These are phyloP conservation scores for Tipula vernalis DNA, from an alignment of 2,888 invertebrate genomes.

Conservation along the genomic window DNA sequence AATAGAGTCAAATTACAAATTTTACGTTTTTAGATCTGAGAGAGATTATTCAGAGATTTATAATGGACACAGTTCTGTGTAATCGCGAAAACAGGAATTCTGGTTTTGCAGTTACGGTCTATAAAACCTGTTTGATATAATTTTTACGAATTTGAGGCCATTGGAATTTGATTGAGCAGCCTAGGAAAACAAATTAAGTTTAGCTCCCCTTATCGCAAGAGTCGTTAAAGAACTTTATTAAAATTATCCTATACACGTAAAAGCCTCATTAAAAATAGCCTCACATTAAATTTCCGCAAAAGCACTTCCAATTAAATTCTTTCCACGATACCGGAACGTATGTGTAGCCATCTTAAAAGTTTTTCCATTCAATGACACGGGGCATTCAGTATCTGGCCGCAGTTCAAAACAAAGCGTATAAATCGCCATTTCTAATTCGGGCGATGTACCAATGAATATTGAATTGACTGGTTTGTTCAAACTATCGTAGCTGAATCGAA, in stretches of 20 bases:
- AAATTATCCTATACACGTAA: not conserved
- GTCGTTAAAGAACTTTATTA: not conserved
- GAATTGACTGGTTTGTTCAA: slow-evolving; percentile 64
- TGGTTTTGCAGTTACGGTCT: too few relatives aligned
- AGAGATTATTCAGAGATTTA: too few relatives aligned
- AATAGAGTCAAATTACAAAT: too few relatives aligned
- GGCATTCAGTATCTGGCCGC: slow-evolving; percentile 60
- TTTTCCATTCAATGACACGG: slow-evolving; percentile 56
- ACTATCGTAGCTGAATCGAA: slow-evolving; percentile 57
- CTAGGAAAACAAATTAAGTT: too few relatives aligned
- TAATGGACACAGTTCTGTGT: too few relatives aligned
- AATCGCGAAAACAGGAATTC: too few relatives aligned
- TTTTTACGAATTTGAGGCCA: too few relatives aligned
- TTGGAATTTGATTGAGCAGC: too few relatives aligned
- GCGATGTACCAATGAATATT: slow-evolving; percentile 75
- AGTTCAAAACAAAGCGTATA: slow-evolving; percentile 78
- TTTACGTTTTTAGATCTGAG: too few relatives aligned
- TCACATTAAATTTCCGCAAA: slow-evolving; percentile 57
- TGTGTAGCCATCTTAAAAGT: slow-evolving; percentile 62
- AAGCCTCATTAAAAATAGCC: not conserved
- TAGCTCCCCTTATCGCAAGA: not conserved
- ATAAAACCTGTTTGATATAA: too few relatives aligned
- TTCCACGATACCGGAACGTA: slow-evolving; percentile 60
- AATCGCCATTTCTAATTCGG: slow-evolving; percentile 81
- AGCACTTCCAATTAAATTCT: slow-evolving; percentile 67